Evolutionary conservation across 35 echinoderm and acorn worm genomes (phyloP).

Genomic region (Patiria miniata): DNA sequence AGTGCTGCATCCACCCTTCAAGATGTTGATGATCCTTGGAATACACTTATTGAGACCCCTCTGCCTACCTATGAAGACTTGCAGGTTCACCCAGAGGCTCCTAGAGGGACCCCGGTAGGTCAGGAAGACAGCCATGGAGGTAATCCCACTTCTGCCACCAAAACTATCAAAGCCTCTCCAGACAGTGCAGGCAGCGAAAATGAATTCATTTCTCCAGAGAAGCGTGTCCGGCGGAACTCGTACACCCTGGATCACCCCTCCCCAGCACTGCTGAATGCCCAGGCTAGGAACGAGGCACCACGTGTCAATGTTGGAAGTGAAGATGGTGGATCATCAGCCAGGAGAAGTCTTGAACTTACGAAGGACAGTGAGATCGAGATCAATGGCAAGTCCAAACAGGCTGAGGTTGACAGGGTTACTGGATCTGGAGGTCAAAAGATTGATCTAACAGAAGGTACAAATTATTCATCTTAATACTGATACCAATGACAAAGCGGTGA

Average conservation of each 20-base stretch:
- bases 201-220: slow-evolving; percentile 45
- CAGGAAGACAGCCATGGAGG: slow-evolving; percentile 56
- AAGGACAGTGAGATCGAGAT: not conserved
- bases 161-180: not conserved
- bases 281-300: slow-evolving; percentile 81
- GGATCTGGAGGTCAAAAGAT: not conserved
- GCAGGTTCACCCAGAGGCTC: not conserved
- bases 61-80: not conserved
- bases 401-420: not conserved
- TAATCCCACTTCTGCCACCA: slow-evolving; percentile 4
- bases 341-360: slow-evolving; percentile 30
- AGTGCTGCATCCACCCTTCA: slow-evolving; percentile 82
- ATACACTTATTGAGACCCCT: slow-evolving; percentile 39
- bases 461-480: no score
- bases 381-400: not conserved
- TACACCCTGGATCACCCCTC: slow-evolving; percentile 92
- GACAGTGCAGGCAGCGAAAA: not conserved
- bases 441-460: not conserved
- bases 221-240: slow-evolving; percentile 66
- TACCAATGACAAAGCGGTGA: no score
- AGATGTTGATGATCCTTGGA: slow-evolving; percentile 70
- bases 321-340: not conserved
- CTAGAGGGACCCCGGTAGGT: slow-evolving; percentile 72
- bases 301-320: slow-evolving; percentile 26
- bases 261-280: slow-evolving; percentile 81